Evolutionary conservation across 2,888 invertebrate species (phyloP), one percentile per base, ranked within the genome.

Genomic region (Aphodius granarius): DNA sequence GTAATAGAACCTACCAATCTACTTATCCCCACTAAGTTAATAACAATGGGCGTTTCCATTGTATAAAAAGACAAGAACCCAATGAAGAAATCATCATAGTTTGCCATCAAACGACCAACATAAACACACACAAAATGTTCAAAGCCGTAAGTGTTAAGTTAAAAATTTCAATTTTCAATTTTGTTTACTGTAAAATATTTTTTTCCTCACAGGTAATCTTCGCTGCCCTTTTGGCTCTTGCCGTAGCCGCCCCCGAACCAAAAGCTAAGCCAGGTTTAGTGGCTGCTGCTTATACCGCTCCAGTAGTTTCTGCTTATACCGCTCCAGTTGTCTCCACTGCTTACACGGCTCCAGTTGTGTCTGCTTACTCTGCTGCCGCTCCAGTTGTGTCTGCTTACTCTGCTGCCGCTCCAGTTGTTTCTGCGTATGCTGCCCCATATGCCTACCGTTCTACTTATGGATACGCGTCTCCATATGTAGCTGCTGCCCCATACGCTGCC

Each of bases 151-250:
- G 76, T 72, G 13, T 66, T 66, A 22, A 20, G n/a, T 43, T 63
- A 62, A 16, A 65, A 43, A 70, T 71, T 71, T 19, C 15, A 19
- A 22, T n/a, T 72, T 5, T 65, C 13, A 64, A 64, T n/a, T 17
- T 17, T 65, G 18, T 62, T 43, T 22, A 72, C 17, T 22, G 9
- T 18, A 19, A 17, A n/a, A 22, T 17, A 63, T 65, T 63, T 66
- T 72, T 13, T 73, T 76, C 66, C 76, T 87, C 86, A 1, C 84
- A 90, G 90, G 81, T 89, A 68, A 83, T 89, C 75, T 81, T 89
- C 73, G 86, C 89, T 79, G 87, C 88, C 75, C 81, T 89, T 22
- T 75, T 89, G 84, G 88, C 89, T 72, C 17, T 90, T 79, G 86
- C 89, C 77, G 80, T 89, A 83, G 88, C 91, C 77, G 86, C 87